Conservation (phyloP, 2,888 invertebrate genomes). For the Patella ulyssiponensis region DNA sequence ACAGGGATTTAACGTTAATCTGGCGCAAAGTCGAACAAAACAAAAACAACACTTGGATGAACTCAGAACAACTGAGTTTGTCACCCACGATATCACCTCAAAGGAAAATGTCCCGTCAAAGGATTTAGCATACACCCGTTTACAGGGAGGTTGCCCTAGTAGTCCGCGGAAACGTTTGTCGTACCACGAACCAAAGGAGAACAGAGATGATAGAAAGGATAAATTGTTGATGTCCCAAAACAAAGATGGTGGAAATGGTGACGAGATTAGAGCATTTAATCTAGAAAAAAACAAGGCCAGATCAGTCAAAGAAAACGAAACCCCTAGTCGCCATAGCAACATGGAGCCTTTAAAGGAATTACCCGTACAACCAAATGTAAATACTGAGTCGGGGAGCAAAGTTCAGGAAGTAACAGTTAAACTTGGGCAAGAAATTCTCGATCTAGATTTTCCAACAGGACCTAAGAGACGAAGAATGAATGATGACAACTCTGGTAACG, state of each 20-base stretch:
- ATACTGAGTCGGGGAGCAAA: background rate
- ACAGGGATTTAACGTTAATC: background rate
- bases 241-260: conserved; percentile 9
- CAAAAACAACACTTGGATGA: background rate
- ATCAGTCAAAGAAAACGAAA: background rate
- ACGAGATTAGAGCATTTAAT: background rate
- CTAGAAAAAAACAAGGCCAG: conserved; percentile 2
- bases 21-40: background rate
- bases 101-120: background rate
- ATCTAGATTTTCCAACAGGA: conserved; percentile 50
- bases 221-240: background rate
- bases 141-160: background rate
- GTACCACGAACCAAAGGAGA: background rate
- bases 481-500: conserved; percentile 43
- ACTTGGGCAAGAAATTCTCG: conserved; percentile 14
- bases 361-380: background rate
- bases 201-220: background rate
- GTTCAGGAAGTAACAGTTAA: background rate
- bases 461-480: conserved; percentile 58
- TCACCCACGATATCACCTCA: background rate
- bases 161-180: background rate
- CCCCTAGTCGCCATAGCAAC: background rate
- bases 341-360: conserved; percentile 9
- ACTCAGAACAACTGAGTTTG: conserved; percentile 4
- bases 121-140: conserved; percentile 4